Conservation (phyloP, 2,113 vertebrate genomes). For the Ciconia boyciana region DNA sequence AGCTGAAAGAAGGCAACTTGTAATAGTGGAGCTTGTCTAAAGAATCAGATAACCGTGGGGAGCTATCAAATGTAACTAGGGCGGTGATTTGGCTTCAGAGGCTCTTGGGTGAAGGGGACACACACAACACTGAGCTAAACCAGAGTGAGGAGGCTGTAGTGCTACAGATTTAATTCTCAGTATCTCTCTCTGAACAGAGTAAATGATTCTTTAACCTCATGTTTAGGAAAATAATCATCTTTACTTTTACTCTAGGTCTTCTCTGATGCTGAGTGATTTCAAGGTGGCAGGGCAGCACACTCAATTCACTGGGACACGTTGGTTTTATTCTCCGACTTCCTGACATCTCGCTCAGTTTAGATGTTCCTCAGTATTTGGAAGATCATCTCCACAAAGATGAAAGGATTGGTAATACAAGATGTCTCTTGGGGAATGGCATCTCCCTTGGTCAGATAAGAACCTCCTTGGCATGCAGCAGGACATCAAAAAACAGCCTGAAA, state of each 20-base stretch:
- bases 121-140: neutral
- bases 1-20: neutral
- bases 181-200: neutral
- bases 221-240: neutral
- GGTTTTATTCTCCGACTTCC: neutral
- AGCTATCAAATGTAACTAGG: neutral
- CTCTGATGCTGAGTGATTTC: neutral
- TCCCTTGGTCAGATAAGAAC: neutral
- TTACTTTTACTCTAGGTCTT: neutral
- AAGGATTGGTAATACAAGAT: neutral
- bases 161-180: neutral
- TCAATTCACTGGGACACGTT: neutral
- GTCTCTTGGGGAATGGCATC: neutral
- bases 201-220: neutral
- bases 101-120: neutral
- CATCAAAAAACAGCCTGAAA: neutral
- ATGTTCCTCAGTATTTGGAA: fast-evolving
- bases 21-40: neutral
- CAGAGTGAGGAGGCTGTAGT: neutral
- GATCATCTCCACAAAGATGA: neutral
- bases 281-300: neutral
- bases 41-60: neutral
- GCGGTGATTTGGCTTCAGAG: neutral
- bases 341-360: fast-evolving
- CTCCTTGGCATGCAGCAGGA: neutral